A percentile compares a stretch with the other conserved stretches of the same genome.
Conservation (phyloP, 1,140 invertebrate genomes). For the Eufriesea mexicana region DNA sequence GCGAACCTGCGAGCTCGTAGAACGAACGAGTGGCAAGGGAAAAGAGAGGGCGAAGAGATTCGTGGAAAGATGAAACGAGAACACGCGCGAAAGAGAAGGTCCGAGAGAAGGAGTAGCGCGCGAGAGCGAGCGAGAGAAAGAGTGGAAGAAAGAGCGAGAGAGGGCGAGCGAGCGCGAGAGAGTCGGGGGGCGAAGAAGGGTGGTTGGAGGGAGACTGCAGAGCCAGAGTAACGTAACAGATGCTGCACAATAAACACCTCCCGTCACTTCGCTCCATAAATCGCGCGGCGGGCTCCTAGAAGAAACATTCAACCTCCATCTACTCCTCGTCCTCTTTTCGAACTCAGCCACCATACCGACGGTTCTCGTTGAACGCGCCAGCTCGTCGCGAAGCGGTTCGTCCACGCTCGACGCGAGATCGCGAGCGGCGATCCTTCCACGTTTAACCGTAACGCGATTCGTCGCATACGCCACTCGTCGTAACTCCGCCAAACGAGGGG, state of each 20-base stretch:
- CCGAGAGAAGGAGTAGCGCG: constrained; percentile 34
- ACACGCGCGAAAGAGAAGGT: constrained; percentile 54
- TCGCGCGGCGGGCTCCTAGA: constrained; percentile 79
- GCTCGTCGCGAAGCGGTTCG: constrained; percentile 38
- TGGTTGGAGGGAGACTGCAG: constrained; percentile 62
- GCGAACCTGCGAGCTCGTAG: constrained; percentile 72
- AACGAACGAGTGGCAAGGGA: constrained; percentile 54
- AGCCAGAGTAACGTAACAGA: constrained; percentile 80
- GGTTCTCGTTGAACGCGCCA: constrained; percentile 53
- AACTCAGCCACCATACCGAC: constrained; percentile 61
- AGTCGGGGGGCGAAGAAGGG: constrained; percentile 42
- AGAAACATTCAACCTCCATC: constrained; percentile 79
- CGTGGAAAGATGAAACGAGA: constrained; percentile 47
- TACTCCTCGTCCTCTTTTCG: constrained; percentile 70
- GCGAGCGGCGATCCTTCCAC: constrained; percentile 7
- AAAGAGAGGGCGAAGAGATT: constrained; percentile 51
- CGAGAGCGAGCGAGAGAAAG: constrained; percentile 28
- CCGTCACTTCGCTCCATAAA: constrained; percentile 82
- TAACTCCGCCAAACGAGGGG: too few relatives aligned
- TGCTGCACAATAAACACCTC: constrained; percentile 83
- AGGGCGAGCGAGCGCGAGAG: constrained; percentile 31
- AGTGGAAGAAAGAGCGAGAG: constrained; percentile 40
- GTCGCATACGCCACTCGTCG: too few relatives aligned
- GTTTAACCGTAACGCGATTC: constrained; percentile 77
- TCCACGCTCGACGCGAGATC: constrained; percentile 50